Evolutionary conservation across 1,140 invertebrate genomes (phyloP).

Genomic region (Calliphora vicina): DNA sequence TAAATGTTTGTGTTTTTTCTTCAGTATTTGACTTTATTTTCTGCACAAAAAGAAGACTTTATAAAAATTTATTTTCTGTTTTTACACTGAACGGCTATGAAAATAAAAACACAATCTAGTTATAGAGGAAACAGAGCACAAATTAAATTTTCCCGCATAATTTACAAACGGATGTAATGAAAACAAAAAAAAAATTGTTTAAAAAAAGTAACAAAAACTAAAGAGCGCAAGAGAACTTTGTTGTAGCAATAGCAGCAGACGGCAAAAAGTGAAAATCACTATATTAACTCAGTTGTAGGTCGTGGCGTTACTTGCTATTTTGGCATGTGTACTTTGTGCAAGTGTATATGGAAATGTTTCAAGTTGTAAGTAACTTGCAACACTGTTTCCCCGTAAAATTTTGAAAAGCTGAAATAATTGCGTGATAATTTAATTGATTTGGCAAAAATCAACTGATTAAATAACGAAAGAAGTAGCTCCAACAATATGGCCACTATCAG

Average conservation of each 20-base stretch:
- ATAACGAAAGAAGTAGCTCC: too few relatives aligned
- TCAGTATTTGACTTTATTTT: too few relatives aligned
- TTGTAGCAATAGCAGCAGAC: neutral
- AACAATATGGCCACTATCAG: too few relatives aligned
- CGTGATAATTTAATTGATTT: too few relatives aligned
- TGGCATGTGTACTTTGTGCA: neutral
- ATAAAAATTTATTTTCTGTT: neutral
- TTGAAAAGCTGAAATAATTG: too few relatives aligned
- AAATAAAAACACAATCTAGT: neutral
- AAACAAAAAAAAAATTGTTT: neutral
- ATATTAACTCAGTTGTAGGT: neutral
- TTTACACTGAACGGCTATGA: neutral
- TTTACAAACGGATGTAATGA: neutral
- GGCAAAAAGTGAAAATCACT: neutral
- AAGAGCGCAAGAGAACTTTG: neutral
- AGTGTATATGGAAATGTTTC: neutral
- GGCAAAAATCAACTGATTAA: too few relatives aligned
- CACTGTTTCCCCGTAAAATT: neutral
- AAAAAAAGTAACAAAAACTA: neutral
- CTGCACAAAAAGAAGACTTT: neutral
- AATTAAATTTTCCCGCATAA: constrained; percentile 6
- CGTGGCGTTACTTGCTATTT: neutral
- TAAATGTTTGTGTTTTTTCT: too few relatives aligned
- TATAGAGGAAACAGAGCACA: neutral
- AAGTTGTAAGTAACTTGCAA: neutral